Conservation (phyloP, 2,113 vertebrate genomes). For the Amphiprion ocellaris region DNA sequence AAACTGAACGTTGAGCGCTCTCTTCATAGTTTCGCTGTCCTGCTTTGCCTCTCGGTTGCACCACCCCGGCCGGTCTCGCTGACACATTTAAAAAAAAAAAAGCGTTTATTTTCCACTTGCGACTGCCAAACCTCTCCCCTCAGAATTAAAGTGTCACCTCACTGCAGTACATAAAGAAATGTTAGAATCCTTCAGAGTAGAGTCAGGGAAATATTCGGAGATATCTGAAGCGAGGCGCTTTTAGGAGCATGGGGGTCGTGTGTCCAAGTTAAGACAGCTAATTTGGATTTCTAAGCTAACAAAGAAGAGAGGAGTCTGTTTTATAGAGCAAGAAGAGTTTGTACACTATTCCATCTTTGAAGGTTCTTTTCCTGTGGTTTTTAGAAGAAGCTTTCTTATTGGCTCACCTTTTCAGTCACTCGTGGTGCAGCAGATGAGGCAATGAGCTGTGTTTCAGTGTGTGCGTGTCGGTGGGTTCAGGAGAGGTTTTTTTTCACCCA, state of each 20-base stretch:
- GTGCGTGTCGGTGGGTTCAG: constrained; percentile 21
- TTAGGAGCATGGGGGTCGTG: background rate
- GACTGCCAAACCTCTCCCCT: constrained; percentile 3
- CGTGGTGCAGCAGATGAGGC: constrained; percentile 50
- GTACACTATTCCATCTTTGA: constrained; percentile 14
- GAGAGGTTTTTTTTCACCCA: constrained; percentile 48
- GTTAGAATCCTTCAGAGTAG: constrained; percentile 18
- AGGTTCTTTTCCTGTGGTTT: constrained; percentile 42
- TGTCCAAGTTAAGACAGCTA: background rate
- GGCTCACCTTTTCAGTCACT: constrained; percentile 38
- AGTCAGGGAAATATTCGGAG: background rate
- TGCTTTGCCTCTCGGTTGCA: constrained; percentile 44
- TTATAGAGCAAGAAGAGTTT: constrained; percentile 43
- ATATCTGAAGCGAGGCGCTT: background rate
- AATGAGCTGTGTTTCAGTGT: constrained; percentile 9
- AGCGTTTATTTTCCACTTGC: background rate
- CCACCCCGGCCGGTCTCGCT: background rate
- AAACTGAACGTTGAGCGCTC: constrained; percentile 37
- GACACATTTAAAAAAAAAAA: constrained; percentile 41
- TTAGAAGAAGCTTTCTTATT: constrained; percentile 32
- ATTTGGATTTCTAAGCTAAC: constrained; percentile 37
- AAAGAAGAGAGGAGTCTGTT: constrained; percentile 17
- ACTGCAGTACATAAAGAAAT: background rate
- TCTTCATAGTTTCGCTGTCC: constrained; percentile 48
- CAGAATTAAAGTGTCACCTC: constrained; percentile 5